Percentiles rank a stretch among this genome's conserved stretches.
These are phyloP conservation scores for Tokudaia tokunoshimensis DNA, from an alignment of 2,797 vertebrate genomes.

Conservation along the genomic window DNA sequence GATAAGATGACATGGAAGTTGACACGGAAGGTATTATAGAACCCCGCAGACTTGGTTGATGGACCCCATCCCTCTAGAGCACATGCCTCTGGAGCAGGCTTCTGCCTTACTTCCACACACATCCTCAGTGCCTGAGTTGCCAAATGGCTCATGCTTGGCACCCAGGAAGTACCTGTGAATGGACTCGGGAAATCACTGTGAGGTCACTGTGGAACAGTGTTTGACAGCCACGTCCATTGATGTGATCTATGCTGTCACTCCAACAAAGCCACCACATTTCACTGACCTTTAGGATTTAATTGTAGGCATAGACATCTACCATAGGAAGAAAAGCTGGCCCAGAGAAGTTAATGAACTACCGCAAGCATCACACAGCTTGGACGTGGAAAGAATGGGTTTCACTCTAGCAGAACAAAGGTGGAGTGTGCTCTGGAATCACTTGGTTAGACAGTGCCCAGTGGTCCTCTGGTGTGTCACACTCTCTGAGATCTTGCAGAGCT, in stretches of 20 bases:
- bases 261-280: fast-evolving
- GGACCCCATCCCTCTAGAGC: background rate
- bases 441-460: fast-evolving
- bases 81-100: background rate
- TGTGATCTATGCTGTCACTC: background rate
- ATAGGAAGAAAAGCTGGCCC: background rate
- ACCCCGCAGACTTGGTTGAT: background rate
- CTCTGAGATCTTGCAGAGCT: fast-evolving
- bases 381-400: background rate
- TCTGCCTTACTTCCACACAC: background rate
- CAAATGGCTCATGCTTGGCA: background rate
- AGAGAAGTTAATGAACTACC: background rate
- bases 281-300: background rate
- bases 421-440: fast-evolving
- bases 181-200: background rate
- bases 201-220: too few relatives aligned
- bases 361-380: background rate
- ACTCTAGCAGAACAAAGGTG: fast-evolving
- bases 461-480: fast-evolving
- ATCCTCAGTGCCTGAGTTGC: background rate
- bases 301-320: background rate
- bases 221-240: background rate
- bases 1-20: background rate
- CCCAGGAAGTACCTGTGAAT: background rate
- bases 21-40: background rate